Evolutionary conservation across 2,888 invertebrate genomes (phyloP), one percentile per base, ranked within the genome.

Genomic region (Sipha maydis): DNA sequence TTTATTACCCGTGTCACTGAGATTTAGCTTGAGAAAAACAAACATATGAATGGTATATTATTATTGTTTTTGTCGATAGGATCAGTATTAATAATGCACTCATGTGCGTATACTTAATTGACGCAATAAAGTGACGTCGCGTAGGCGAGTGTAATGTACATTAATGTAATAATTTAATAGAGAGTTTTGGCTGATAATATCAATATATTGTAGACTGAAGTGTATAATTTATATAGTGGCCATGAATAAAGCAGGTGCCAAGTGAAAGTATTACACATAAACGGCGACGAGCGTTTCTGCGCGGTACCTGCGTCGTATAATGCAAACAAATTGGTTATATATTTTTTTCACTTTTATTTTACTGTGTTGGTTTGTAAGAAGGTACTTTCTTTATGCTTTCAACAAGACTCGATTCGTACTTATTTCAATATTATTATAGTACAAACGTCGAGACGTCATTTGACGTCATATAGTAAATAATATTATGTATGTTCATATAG

Each of bases 191-290:
- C 21, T 25, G 67, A 31, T 73, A 69, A 3, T 5, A 56, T 61
- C 25, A 21, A n/a, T 67, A 19, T 38, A 67, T 82, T 41, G 67
- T 69, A 67, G 11, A 67, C n/a, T 67, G n/a, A 7, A 11, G 67
- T 67, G 11, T 67, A 80, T 61, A 67, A 31, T 76, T 21, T 38
- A 56, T 61, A 56, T 56, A 75, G 54, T 76, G 82, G 67, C 80
- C 88, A 48, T 88, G 88, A 88, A 75, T 80, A 88, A 82, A 88
- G 75, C 88, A 88, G 61, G 80, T 61, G 82, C 75, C 75, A 48
- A 88, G 88, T 88, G 88, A 88, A 88, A 88, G 88, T 88, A 80
- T 75, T 85, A 80, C 25, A 61, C 69, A 82, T 83, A 41, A 69
- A 69, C 28, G 69, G 48, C 78, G 54, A 67, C 78, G 34, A 34